Evolutionary conservation across 64 coral and sea anemone genomes (phyloP).

Genomic region (Astreopora myriophthalma): DNA sequence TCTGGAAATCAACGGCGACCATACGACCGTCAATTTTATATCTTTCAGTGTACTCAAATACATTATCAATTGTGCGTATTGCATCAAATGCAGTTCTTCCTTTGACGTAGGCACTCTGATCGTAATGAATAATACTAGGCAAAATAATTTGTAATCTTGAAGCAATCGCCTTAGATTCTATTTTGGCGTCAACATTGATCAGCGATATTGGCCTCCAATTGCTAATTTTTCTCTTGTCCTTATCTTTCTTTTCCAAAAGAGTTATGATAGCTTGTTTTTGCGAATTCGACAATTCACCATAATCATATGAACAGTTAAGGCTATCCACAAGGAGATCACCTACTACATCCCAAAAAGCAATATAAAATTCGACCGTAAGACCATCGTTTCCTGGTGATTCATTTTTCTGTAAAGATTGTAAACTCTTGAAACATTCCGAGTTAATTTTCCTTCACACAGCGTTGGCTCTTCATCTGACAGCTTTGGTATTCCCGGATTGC

Average conservation of each 20-base stretch:
- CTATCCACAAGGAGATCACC: not conserved
- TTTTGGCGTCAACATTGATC: conserved; percentile 14
- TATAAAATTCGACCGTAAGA: conserved; percentile 31
- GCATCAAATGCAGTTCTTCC: conserved; percentile 3
- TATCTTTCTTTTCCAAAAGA: not conserved
- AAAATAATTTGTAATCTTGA: not conserved
- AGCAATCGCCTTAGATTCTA: not conserved
- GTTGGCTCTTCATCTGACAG: not conserved
- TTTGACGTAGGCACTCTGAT: conserved; percentile 26
- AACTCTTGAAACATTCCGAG: conserved; percentile 19
- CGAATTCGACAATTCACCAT: not conserved
- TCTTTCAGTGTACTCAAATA: not conserved
- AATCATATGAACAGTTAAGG: not conserved
- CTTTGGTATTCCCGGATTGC: not conserved
- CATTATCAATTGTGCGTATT: conserved; percentile 26
- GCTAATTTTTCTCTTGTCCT: not conserved
- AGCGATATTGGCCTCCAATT: conserved; percentile 26
- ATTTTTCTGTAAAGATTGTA: not conserved
- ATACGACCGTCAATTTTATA: no score
- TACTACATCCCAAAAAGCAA: not conserved
- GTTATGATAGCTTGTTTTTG: not conserved
- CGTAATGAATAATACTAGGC: not conserved
- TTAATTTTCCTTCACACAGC: not conserved
- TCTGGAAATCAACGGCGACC: conserved; percentile 43
- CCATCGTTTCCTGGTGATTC: conserved; percentile 25